phyloP scores from a whole-genome alignment of 2,113 vertebrate genomes.

The Thalassarche chlororhynchos region DNA sequence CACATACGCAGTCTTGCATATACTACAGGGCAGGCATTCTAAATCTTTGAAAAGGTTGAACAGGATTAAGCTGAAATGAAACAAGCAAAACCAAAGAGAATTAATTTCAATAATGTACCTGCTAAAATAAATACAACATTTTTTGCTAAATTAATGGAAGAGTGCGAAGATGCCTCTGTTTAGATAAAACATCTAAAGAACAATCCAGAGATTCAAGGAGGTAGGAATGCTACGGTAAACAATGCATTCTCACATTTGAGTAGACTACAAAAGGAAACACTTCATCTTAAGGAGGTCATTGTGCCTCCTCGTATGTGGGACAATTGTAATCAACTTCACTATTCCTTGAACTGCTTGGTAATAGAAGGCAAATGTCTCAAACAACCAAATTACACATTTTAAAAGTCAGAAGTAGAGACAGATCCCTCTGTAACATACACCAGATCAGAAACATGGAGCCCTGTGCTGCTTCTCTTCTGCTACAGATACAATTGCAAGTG shows the following conservation, averaged over 20 bases:
- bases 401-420: background rate
- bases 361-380: background rate
- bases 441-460: background rate
- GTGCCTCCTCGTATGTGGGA: background rate
- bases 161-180: background rate
- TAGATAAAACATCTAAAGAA: background rate
- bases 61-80: background rate
- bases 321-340: background rate
- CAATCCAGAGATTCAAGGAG: background rate
- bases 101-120: background rate
- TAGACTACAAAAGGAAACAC: background rate
- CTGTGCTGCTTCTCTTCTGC: background rate
- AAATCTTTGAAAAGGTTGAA: background rate
- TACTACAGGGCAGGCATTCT: background rate
- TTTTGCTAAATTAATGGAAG: background rate
- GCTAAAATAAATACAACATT: background rate
- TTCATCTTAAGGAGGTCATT: background rate
- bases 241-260: background rate
- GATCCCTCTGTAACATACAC: background rate
- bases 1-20: fast-evolving
- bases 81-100: background rate
- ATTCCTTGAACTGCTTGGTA: background rate
- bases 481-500: background rate
- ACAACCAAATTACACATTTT: background rate
- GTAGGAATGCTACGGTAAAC: background rate